Percentiles rank a stretch among this genome's conserved stretches.
phyloP scores from a whole-genome alignment of 2,797 vertebrate genomes.

The Argentina silus region DNA sequence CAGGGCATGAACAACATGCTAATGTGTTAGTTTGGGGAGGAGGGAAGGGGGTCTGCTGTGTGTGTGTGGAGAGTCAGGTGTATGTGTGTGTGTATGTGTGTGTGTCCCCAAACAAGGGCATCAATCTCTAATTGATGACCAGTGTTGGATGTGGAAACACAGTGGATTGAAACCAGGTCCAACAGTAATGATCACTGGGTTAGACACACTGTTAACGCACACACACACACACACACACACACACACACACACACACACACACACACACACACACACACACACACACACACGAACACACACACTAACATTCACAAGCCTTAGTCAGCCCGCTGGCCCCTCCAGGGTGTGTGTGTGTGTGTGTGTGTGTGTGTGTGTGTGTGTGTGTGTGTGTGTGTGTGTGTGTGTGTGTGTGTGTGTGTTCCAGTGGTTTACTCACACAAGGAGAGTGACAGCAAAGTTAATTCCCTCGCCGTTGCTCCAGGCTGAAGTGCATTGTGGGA shows the following conservation, averaged over 20 bases:
- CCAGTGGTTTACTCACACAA: not conserved
- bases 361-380: constrained; percentile 16
- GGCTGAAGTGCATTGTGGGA: constrained; percentile 18
- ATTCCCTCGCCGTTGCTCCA: not conserved
- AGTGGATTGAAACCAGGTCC: too few species aligned
- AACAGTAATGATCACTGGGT: too few species aligned
- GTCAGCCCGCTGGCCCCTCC: too few species aligned
- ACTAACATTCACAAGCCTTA: too few species aligned
- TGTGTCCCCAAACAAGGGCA: too few species aligned
- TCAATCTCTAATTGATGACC: too few species aligned
- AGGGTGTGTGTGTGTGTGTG: not conserved
- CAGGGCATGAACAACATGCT: constrained; percentile 31
- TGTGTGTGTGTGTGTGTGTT: constrained; percentile 4
- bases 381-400: not conserved
- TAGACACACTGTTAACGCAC: too few species aligned
- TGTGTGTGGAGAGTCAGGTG: constrained; percentile 1
- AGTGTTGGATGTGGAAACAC: too few species aligned
- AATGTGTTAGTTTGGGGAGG: constrained; percentile 20
- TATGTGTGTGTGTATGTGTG: constrained; percentile 6
- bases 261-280: too few species aligned
- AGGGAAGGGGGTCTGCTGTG: not conserved
- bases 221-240: too few species aligned
- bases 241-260: too few species aligned
- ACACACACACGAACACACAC: too few species aligned
- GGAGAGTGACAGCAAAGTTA: constrained; percentile 2